Conservation (phyloP, 1,140 invertebrate species). For the Camponotus floridanus region DNA sequence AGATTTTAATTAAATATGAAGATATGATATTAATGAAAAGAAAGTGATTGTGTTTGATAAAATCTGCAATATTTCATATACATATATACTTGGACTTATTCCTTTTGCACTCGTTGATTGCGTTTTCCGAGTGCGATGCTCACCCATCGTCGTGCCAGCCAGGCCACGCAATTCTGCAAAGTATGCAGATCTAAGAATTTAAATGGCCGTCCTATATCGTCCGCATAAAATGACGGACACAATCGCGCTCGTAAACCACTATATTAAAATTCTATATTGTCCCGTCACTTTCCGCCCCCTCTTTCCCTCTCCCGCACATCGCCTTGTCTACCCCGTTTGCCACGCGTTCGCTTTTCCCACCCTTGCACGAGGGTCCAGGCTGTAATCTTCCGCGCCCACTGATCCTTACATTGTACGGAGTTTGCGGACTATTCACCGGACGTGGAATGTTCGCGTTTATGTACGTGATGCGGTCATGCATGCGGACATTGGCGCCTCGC, state of each 20-base stretch:
- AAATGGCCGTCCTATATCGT: conserved; percentile 84
- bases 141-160: conserved; percentile 71
- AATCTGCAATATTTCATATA: background rate
- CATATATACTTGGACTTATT: background rate
- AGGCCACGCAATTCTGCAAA: conserved; percentile 84
- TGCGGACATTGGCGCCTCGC: conserved; percentile 63
- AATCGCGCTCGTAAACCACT: conserved; percentile 86
- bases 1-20: background rate
- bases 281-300: conserved; percentile 43
- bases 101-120: background rate
- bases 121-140: conserved; percentile 36
- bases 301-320: conserved; percentile 13
- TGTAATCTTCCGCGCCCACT: conserved; percentile 49
- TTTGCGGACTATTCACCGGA: conserved; percentile 54
- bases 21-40: background rate
- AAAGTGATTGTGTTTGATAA: background rate
- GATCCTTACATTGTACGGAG: conserved; percentile 71
- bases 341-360: conserved; percentile 24
- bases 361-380: conserved; percentile 38
- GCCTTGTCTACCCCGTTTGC: background rate
- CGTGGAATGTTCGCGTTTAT: conserved; percentile 59
- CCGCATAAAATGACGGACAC: conserved; percentile 85
- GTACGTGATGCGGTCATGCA: conserved; percentile 54
- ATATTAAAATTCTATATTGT: conserved; percentile 87
- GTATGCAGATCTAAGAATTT: conserved; percentile 87